A percentile compares a stretch with the other conserved stretches of the same genome.
phyloP scores from a whole-genome alignment of 2,113 vertebrate genomes.

The Glaucidium brasilianum region DNA sequence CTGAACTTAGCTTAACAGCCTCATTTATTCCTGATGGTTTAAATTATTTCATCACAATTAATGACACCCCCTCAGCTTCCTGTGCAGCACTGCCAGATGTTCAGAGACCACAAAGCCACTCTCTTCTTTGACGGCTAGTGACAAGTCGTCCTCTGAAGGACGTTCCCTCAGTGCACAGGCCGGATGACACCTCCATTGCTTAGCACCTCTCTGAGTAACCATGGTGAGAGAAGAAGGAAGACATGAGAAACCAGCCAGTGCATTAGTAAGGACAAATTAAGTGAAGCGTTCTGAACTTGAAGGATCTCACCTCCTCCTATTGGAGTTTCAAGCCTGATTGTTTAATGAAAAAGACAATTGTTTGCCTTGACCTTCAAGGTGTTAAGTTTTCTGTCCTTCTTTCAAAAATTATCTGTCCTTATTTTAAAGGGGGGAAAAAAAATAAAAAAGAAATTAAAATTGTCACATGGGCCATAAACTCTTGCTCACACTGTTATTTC shows the following conservation, averaged over 20 bases:
- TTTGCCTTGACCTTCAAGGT: constrained; percentile 1
- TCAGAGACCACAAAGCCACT: constrained; percentile 91
- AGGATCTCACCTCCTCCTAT: constrained; percentile 33
- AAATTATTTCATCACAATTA: constrained; percentile 99
- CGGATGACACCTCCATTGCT: constrained; percentile 81
- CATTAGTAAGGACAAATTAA: constrained; percentile 68
- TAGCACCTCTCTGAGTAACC: constrained; percentile 74
- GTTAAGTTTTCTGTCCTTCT: neutral
- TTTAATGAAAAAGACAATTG: constrained; percentile 20
- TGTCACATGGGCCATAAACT: neutral
- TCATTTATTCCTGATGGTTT: constrained; percentile 99
- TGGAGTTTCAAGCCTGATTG: constrained; percentile 25
- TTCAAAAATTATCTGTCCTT: neutral
- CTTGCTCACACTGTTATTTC: neutral
- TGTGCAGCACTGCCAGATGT: constrained; percentile 92
- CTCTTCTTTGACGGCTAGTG: constrained; percentile 85
- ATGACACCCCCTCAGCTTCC: constrained; percentile 93
- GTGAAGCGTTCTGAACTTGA: constrained; percentile 37
- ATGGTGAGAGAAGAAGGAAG: constrained; percentile 65
- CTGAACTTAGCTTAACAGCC: constrained; percentile 93
- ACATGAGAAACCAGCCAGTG: constrained; percentile 60
- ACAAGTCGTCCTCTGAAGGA: constrained; percentile 94
- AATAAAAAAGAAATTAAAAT: neutral
- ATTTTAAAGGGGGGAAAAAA: neutral
- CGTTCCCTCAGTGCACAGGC: constrained; percentile 75